Conservation (phyloP, 2,113 vertebrate genomes). For the Zeus faber region DNA sequence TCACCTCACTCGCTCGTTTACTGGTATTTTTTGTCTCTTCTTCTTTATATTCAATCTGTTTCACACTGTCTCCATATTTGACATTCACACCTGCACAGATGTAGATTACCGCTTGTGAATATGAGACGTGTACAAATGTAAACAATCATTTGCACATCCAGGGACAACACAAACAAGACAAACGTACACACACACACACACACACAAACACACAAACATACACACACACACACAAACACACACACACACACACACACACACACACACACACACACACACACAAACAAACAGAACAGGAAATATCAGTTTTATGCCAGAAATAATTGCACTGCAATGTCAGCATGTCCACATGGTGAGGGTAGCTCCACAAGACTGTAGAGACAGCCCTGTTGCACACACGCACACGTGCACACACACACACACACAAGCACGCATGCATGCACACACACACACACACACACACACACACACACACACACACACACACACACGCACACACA, state of each 20-base stretch:
- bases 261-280: background rate
- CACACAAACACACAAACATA: background rate
- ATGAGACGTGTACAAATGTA: too few relatives aligned
- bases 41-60: too few relatives aligned
- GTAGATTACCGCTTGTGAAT: too few relatives aligned
- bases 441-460: slow-evolving; percentile 35
- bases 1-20: background rate
- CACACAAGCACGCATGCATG: slow-evolving; percentile 9
- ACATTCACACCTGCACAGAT: too few relatives aligned
- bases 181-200: background rate
- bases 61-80: too few relatives aligned
- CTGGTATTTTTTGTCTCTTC: too few relatives aligned
- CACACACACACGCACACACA: slow-evolving; percentile 62
- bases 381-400: slow-evolving; percentile 49
- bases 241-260: background rate
- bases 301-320: background rate
- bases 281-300: background rate
- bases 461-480: slow-evolving; percentile 68
- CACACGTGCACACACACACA: slow-evolving; percentile 18
- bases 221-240: background rate
- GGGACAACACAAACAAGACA: too few relatives aligned
- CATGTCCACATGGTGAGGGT: too few relatives aligned
- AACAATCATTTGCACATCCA: too few relatives aligned
- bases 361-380: too few relatives aligned
- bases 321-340: too few relatives aligned